These are phyloP conservation scores for Atrina japonica DNA, from an alignment of 2,888 invertebrate genomes.

Conservation along the genomic window DNA sequence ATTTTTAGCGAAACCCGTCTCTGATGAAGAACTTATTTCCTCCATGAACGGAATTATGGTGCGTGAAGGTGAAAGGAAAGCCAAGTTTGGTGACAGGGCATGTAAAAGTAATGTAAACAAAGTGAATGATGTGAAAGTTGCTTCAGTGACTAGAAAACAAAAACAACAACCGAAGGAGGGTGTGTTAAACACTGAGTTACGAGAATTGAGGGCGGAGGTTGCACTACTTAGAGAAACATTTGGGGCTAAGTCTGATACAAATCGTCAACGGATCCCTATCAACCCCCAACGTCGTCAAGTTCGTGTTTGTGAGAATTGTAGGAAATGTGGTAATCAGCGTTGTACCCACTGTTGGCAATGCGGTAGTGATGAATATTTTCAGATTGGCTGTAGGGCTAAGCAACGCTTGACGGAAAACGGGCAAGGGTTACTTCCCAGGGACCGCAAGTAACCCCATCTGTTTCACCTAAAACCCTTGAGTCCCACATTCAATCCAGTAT, in stretches of 20 bases:
- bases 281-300: too few relatives aligned
- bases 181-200: constrained; percentile 11
- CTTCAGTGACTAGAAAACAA: too few relatives aligned
- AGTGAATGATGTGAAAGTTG: too few relatives aligned
- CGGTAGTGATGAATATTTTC: constrained; percentile 20
- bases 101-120: too few relatives aligned
- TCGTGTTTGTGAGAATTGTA: not conserved
- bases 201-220: constrained; percentile 20
- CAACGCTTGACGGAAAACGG: constrained; percentile 23
- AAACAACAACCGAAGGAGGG: constrained; percentile 17
- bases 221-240: not conserved
- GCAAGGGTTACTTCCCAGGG: constrained; percentile 20
- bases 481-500: constrained; percentile 8
- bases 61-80: constrained; percentile 15
- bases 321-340: not conserved
- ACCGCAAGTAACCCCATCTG: constrained; percentile 21
- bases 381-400: constrained; percentile 19
- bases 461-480: not conserved
- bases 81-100: constrained; percentile 9
- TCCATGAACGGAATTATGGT: not conserved
- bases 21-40: constrained; percentile 11
- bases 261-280: too few relatives aligned
- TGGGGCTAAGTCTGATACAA: too few relatives aligned
- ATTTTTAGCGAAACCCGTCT: not conserved
- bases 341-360: constrained; percentile 35